These are phyloP conservation scores for Latrodectus hesperus DNA, from an alignment of 2,888 invertebrate genomes.

Conservation along the genomic window DNA sequence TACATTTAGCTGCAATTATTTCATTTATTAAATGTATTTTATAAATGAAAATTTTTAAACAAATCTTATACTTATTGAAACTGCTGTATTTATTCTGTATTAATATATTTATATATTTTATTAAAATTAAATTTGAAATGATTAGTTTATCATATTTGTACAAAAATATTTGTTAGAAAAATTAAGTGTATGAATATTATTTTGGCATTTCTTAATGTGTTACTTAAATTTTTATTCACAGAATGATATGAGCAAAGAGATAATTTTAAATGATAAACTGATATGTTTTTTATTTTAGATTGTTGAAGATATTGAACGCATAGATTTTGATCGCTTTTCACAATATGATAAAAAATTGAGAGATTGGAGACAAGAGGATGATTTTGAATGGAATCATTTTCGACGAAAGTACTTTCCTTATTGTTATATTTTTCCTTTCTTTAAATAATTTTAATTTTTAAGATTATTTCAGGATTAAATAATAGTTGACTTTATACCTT, in stretches of 20 bases:
- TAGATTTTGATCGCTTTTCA: constrained; percentile 80
- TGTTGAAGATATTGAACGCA: constrained; percentile 90
- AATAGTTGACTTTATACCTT: too few species aligned
- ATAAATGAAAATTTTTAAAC: not conserved
- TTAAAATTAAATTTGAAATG: too few species aligned
- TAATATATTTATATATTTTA: too few species aligned
- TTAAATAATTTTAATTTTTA: not conserved
- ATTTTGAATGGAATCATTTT: constrained; percentile 44
- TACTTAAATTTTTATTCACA: too few species aligned
- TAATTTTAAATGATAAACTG: not conserved
- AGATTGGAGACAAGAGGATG: constrained; percentile 81
- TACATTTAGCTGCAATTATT: too few species aligned
- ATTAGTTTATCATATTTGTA: too few species aligned
- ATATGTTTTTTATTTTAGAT: constrained; percentile 72
- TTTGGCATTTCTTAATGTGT: too few species aligned
- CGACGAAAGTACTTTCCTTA: constrained; percentile 29
- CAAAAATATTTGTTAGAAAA: too few species aligned
- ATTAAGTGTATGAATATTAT: too few species aligned
- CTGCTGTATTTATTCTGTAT: too few species aligned
- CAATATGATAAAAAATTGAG: constrained; percentile 81
- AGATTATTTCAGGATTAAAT: not conserved
- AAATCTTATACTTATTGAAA: not conserved
- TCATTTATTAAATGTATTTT: not conserved
- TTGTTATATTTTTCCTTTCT: not conserved
- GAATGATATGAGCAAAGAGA: too few species aligned